These are phyloP conservation scores for Gonatopus flavifemur DNA, from an alignment of 1,140 invertebrate genomes.

Conservation along the genomic window DNA sequence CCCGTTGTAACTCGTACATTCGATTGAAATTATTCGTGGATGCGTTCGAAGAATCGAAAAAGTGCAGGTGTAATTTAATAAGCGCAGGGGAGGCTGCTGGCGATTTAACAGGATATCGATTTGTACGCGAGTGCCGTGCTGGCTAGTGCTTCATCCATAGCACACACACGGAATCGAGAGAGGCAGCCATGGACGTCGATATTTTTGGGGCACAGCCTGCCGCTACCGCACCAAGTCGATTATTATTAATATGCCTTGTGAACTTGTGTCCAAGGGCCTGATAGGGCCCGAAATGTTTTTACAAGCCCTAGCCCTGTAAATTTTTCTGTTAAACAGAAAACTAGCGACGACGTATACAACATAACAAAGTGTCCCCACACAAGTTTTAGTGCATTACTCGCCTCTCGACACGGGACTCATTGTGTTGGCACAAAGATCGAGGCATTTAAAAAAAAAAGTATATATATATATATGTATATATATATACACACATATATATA, in stretches of 20 bases:
- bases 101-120: constrained; percentile 52
- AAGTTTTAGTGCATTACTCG: too few relatives aligned
- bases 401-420: constrained; percentile 2
- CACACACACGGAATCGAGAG: constrained; percentile 29
- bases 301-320: background rate
- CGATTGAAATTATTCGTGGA: too few relatives aligned
- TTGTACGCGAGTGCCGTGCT: constrained; percentile 40
- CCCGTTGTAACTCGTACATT: too few relatives aligned
- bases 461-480: constrained; percentile 3
- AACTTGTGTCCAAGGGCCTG: constrained; percentile 34
- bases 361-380: too few relatives aligned
- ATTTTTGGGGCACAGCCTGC: constrained; percentile 50
- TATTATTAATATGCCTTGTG: constrained; percentile 30
- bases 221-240: constrained; percentile 29
- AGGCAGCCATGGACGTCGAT: constrained; percentile 53
- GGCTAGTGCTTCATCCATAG: constrained; percentile 30
- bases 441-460: constrained; percentile 8
- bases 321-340: background rate
- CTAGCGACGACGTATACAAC: background rate
- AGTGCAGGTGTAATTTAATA: constrained; percentile 44
- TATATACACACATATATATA: background rate
- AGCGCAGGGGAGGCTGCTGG: constrained; percentile 39
- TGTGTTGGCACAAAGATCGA: constrained; percentile 2
- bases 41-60: too few relatives aligned
- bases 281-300: constrained; percentile 36